phyloP scores from a whole-genome alignment of 2,888 invertebrate species.

The Thera obeliscata region DNA sequence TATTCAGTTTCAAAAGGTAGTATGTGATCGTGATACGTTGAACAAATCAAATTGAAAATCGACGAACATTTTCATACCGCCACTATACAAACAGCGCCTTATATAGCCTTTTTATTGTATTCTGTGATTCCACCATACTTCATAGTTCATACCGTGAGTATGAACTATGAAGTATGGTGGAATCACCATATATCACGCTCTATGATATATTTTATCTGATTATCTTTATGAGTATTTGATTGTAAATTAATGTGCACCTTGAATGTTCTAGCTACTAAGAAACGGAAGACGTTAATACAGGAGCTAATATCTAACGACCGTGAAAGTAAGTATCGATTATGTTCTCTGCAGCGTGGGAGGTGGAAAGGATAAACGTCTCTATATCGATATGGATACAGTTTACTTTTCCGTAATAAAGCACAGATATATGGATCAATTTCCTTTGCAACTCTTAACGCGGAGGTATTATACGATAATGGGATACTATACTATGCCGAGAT shows the following conservation, averaged over 20 bases:
- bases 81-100: too few species aligned
- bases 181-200: too few species aligned
- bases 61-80: too few species aligned
- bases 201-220: slow-evolving; percentile 11
- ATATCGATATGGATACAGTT: not conserved
- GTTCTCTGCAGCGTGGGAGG: slow-evolving; percentile 10
- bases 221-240: not conserved
- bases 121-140: not conserved
- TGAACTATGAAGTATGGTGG: too few species aligned
- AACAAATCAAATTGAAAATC: too few species aligned
- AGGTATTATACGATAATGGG: not conserved
- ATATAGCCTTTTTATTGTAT: too few species aligned
- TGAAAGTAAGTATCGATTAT: slow-evolving; percentile 68
- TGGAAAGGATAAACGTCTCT: slow-evolving; percentile 24
- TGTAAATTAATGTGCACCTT: slow-evolving; percentile 31
- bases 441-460: slow-evolving; percentile 13
- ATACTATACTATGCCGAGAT: not conserved
- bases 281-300: slow-evolving; percentile 57
- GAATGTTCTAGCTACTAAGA: slow-evolving; percentile 51
- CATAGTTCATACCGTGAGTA: not conserved
- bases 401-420: not conserved
- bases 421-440: not conserved
- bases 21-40: too few species aligned
- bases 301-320: slow-evolving; percentile 55
- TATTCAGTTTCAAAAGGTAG: too few species aligned